A percentile compares a stretch with the other conserved stretches of the same genome.
Evolutionary conservation across 2,797 vertebrate species (phyloP).

Genomic region (Malurus splendens): DNA sequence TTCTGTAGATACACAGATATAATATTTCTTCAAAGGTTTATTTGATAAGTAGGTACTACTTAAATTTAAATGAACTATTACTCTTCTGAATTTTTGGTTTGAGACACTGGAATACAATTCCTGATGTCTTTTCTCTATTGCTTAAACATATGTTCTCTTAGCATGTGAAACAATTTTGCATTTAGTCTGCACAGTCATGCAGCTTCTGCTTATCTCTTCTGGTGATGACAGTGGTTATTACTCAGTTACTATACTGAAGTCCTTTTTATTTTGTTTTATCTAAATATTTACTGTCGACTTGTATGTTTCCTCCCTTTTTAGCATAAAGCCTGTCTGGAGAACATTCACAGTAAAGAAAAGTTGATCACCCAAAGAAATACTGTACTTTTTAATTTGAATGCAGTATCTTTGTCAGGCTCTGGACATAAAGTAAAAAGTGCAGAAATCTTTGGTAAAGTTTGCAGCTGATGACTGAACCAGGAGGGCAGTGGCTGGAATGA

Average conservation of each 20-base stretch:
- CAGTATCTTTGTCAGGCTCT: background rate
- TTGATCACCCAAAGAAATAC: background rate
- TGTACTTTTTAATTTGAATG: background rate
- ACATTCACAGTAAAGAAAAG: background rate
- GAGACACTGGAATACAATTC: background rate
- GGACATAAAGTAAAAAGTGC: background rate
- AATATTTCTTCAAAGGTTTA: background rate
- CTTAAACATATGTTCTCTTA: background rate
- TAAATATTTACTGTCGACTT: background rate
- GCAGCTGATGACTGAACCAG: background rate
- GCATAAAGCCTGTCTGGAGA: background rate
- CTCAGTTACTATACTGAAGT: background rate
- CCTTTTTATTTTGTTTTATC: background rate
- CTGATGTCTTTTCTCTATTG: background rate
- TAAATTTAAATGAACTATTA: background rate
- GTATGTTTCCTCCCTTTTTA: background rate
- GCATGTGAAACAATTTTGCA: background rate
- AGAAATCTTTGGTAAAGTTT: background rate
- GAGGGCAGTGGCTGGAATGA: background rate
- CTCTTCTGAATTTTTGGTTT: background rate
- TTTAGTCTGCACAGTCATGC: background rate
- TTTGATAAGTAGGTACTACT: background rate
- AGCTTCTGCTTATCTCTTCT: fast-evolving
- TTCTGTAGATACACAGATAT: fast-evolving
- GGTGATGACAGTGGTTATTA: background rate